Evolutionary conservation across 2,888 invertebrate genomes (phyloP).

Genomic region (Rhodophaea formosa): DNA sequence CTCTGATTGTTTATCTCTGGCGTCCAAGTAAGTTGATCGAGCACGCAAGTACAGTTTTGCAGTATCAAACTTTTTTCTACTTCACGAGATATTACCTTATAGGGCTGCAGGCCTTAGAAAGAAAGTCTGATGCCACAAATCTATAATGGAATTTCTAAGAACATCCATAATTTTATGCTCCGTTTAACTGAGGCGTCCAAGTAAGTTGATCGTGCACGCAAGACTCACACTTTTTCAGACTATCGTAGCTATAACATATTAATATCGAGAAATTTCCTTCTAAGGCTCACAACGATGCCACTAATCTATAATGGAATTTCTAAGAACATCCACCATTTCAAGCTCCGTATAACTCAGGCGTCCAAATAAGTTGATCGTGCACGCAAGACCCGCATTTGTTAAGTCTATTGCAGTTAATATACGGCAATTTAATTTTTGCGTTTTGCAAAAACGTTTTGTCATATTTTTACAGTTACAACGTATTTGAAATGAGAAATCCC

Average conservation of each 20-base stretch:
- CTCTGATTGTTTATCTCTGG: not conserved
- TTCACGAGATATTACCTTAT: too few relatives aligned
- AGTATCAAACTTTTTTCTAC: too few relatives aligned
- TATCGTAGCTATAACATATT: slow-evolving; percentile 34
- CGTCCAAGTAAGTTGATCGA: slow-evolving; percentile 41
- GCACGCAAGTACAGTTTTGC: slow-evolving; percentile 43
- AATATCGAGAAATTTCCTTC: too few relatives aligned
- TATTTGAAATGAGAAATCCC: too few relatives aligned
- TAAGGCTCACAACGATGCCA: too few relatives aligned
- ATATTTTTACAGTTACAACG: too few relatives aligned
- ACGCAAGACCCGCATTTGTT: slow-evolving; percentile 44
- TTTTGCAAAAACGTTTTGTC: too few relatives aligned
- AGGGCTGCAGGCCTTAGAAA: too few relatives aligned
- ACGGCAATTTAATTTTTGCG: too few relatives aligned
- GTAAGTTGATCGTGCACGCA: slow-evolving; percentile 45
- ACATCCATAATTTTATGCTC: not conserved
- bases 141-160: not conserved
- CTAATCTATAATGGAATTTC: too few relatives aligned
- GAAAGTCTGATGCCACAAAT: too few relatives aligned
- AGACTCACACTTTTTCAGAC: slow-evolving; percentile 40
- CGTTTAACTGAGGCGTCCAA: slow-evolving; percentile 20
- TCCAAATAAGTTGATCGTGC: slow-evolving; percentile 41
- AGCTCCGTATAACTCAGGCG: not conserved
- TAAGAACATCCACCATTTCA: not conserved
- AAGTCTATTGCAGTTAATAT: slow-evolving; percentile 30